phyloP scores from a whole-genome alignment of 2,113 vertebrate species.

The Toxotes jaculatrix region DNA sequence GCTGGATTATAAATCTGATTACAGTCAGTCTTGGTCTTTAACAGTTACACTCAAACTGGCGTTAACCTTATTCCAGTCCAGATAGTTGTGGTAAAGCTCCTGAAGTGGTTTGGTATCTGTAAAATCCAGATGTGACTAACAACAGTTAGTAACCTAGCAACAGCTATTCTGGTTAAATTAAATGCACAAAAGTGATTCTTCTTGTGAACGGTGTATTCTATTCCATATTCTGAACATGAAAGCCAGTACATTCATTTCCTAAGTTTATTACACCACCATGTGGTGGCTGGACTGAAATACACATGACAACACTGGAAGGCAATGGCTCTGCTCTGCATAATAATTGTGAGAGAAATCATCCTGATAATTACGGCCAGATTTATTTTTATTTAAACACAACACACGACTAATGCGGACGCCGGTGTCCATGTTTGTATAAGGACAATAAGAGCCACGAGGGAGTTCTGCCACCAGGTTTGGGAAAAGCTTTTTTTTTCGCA shows the following conservation, averaged over 20 bases:
- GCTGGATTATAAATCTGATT: too few relatives aligned
- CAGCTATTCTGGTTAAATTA: too few relatives aligned
- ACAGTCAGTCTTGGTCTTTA: too few relatives aligned
- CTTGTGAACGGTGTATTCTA: too few relatives aligned
- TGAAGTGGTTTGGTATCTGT: too few relatives aligned
- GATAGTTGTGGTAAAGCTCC: too few relatives aligned
- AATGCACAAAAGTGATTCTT: too few relatives aligned
- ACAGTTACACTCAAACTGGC: too few relatives aligned
- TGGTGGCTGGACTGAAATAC: background rate
- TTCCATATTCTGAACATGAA: too few relatives aligned
- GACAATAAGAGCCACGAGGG: background rate
- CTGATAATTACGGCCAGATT: background rate
- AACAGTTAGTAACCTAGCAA: too few relatives aligned
- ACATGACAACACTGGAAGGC: background rate
- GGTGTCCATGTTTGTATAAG: background rate
- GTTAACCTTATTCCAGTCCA: too few relatives aligned
- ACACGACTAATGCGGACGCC: background rate
- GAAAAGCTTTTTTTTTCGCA: background rate
- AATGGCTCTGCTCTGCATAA: background rate
- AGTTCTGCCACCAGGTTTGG: background rate
- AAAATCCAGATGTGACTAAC: too few relatives aligned
- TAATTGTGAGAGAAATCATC: background rate
- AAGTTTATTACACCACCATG: background rate
- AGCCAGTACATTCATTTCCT: background rate
- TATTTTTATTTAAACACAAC: background rate